Evolutionary conservation across 2,113 vertebrate species (phyloP).

Genomic region (Probosciger aterrimus): DNA sequence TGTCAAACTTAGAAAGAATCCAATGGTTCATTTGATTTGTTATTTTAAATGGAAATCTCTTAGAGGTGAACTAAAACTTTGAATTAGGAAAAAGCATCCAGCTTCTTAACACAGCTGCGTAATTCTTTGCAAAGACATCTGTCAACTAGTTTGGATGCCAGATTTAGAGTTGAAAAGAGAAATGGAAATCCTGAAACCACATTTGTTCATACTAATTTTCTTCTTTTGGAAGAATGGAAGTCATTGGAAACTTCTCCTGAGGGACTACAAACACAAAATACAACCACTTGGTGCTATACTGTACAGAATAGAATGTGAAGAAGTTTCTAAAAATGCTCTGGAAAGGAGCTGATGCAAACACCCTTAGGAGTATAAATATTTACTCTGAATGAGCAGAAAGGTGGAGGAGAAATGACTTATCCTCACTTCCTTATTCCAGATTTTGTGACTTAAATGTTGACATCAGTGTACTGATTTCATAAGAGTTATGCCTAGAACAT

Average conservation of each 20-base stretch:
- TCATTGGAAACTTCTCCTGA: not conserved
- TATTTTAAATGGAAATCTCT: conserved; percentile 20
- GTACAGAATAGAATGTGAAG: not conserved
- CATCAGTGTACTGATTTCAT: not conserved
- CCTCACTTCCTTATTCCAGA: not conserved
- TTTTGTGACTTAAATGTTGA: conserved; percentile 15
- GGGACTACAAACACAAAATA: not conserved
- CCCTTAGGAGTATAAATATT: not conserved
- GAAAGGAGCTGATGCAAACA: not conserved
- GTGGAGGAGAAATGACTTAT: not conserved
- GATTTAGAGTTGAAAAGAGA: not conserved
- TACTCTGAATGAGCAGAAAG: not conserved
- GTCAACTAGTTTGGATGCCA: not conserved
- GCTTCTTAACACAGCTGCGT: not conserved
- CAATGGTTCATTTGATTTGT: conserved; percentile 26
- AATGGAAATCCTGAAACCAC: not conserved
- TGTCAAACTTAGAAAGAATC: conserved; percentile 5
- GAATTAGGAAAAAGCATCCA: not conserved
- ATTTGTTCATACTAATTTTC: not conserved
- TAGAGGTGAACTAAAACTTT: conserved; percentile 2
- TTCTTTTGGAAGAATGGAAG: not conserved
- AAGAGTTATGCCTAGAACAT: not conserved
- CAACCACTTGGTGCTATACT: not conserved
- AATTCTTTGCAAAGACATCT: not conserved
- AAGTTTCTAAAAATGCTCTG: not conserved